phyloP scores from a whole-genome alignment of 2,113 vertebrate species.

The Menidia beryllina region DNA sequence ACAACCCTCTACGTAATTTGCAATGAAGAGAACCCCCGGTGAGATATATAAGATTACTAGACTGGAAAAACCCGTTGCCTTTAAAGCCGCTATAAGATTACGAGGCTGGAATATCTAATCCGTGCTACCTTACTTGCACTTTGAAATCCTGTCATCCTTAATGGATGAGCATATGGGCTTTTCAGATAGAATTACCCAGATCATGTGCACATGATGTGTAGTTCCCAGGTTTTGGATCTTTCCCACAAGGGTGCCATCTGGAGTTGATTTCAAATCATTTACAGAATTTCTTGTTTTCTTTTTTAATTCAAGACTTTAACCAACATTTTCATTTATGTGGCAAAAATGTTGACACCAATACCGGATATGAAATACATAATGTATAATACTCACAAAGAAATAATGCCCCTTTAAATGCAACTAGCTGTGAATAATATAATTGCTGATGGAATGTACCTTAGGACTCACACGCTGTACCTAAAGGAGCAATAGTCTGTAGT shows the following conservation, averaged over 20 bases:
- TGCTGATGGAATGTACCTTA: too few relatives aligned
- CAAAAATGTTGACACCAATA: background rate
- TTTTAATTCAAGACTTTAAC: background rate
- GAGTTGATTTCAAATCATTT: background rate
- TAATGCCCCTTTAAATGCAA: background rate
- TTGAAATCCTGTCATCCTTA: conserved; percentile 70
- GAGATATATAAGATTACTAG: conserved; percentile 73
- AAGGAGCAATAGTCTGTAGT: background rate
- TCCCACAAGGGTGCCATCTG: background rate
- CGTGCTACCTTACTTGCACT: conserved; percentile 61
- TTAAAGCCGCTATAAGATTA: conserved; percentile 68
- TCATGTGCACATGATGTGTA: conserved; percentile 45
- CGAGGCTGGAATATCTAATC: conserved; percentile 66
- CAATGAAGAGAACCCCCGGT: conserved; percentile 34
- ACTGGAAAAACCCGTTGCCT: conserved; percentile 61
- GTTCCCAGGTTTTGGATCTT: conserved; percentile 14
- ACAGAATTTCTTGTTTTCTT: background rate
- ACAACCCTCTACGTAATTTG: conserved; percentile 44
- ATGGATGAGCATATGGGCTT: conserved; percentile 56
- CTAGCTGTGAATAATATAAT: background rate
- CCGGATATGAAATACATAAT: background rate
- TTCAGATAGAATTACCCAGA: conserved; percentile 64
- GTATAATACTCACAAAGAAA: background rate
- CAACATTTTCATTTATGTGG: background rate
- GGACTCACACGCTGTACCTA: background rate